Evolutionary conservation across 2,888 invertebrate species (phyloP), one percentile per base, ranked within the genome.

Genomic region (Amiota mariae): DNA sequence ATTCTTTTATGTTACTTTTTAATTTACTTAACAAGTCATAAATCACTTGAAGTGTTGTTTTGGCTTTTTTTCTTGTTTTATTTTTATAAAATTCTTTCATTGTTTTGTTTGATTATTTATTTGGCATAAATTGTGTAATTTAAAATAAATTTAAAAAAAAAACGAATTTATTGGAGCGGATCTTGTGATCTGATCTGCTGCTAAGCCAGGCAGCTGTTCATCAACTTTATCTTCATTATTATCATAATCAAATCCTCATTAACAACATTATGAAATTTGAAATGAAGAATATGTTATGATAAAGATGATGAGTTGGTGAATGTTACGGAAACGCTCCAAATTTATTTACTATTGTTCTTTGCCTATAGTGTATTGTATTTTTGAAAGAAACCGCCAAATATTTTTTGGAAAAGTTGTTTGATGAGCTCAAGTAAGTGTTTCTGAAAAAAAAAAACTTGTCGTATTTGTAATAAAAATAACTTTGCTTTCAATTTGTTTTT

Each of bases 271-370:
- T 63, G 6, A 13, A 63, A 6, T 36, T n/a, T 64, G n/a, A n/a
- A 47, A 12, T 64, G 47, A 67, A 49, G 15, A 47, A 64, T n/a
- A n/a, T 46, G 8, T 15, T 18, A 67, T 70, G 49, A 70, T 4
- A 8, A 54, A 18, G 73, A 77, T 78, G 85, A 72, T 71, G 20
- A 20, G 18, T 57, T 71, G 76, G 84, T 85, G 84, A 83, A 85
- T 83, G 85, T 83, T 36, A 82, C 83, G 83, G 85, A 83, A 83
- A 80, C 82, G 75, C 72, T 73, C 76, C 71, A 75, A 80, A 80
- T 82, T 85, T 85, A 84, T 84, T 80, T 84, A 75, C 77, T 79
- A 82, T 85, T 84, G 81, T 85, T 13, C 20, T 51, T 85, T 85
- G 82, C 82, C 79, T 84, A 73, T 76, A 77, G 3, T 36, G 36